Evolutionary conservation across 2,888 invertebrate genomes (phyloP), one percentile per base, ranked within the genome.

Genomic region (Darwinula stevensoni): DNA sequence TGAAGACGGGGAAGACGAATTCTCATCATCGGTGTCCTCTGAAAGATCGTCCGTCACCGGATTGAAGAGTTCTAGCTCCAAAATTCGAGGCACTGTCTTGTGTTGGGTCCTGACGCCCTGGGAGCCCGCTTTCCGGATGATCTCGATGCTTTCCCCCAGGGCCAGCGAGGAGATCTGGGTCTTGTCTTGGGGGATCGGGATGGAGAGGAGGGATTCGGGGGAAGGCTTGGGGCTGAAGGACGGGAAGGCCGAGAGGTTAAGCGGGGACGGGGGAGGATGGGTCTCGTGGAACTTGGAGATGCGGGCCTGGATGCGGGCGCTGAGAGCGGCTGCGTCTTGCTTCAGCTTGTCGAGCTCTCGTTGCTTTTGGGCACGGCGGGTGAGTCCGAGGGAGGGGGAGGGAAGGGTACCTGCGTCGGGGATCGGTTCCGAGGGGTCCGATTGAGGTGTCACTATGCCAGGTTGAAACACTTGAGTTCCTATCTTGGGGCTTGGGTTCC

Each of bases 61-160:
- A n/a, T n/a, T n/a, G n/a, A n/a, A n/a, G n/a, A n/a, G n/a, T n/a
- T n/a, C n/a, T n/a, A n/a, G n/a, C n/a, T n/a, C n/a, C n/a, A n/a
- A n/a, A n/a, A n/a, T n/a, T n/a, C n/a, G n/a, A n/a, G n/a, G n/a
- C n/a, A n/a, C n/a, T n/a, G n/a, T n/a, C n/a, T n/a, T n/a, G n/a
- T n/a, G n/a, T n/a, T n/a, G n/a, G n/a, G n/a, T n/a, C n/a, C n/a
- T n/a, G n/a, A 34, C 13, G 18, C 29, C 27, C 17, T 27, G 14
- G 17, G 31, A 27, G 11, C 26, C 37, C 5, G 31, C 31, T 22
- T 38, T 37, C n/a, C 38, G 39, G 31, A 41, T 40, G 27, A 40
- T 39, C 31, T 41, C 41, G 4, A 42, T 36, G 29, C 40, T 41
- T 29, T 41, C 39, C 9, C 40, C 41, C 31, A 39, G 31, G 14